phyloP scores from a whole-genome alignment of 2,888 invertebrate genomes.

The Limnephilus lunatus region DNA sequence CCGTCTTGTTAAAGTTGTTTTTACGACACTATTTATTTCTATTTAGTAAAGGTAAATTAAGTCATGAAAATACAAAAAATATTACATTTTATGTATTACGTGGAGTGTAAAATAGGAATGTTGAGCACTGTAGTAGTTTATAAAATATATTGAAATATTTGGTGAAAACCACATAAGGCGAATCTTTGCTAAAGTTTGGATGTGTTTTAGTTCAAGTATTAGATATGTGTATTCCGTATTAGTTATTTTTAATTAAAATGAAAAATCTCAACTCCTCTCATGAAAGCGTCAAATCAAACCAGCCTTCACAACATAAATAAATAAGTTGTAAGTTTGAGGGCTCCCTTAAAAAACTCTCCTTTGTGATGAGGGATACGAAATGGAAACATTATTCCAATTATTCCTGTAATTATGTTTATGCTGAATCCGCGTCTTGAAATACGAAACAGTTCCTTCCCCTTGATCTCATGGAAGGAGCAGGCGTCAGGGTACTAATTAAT shows the following conservation, averaged over 20 bases:
- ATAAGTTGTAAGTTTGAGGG: background rate
- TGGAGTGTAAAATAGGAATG: too few species aligned
- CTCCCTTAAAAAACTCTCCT: background rate
- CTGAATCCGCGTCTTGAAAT: conserved; percentile 57
- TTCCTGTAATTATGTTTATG: conserved; percentile 36
- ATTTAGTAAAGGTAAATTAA: too few species aligned
- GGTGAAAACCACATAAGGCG: too few species aligned
- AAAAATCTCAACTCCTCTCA: background rate
- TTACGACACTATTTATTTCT: background rate
- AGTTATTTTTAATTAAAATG: background rate
- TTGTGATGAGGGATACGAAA: background rate
- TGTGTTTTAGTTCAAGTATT: too few species aligned
- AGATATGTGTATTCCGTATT: too few species aligned
- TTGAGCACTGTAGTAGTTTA: too few species aligned
- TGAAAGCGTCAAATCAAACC: background rate
- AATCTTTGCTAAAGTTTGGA: too few species aligned
- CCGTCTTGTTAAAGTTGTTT: background rate
- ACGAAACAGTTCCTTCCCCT: conserved; percentile 54
- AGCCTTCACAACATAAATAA: background rate
- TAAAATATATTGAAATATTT: too few species aligned
- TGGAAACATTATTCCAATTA: conserved; percentile 14
- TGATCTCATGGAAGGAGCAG: conserved; percentile 23
- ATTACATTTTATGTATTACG: too few species aligned
- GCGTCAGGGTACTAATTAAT: conserved; percentile 20
- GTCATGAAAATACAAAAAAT: too few species aligned